These are phyloP conservation scores for Rallus limicola DNA, from an alignment of 2,113 vertebrate genomes.

Conservation along the genomic window DNA sequence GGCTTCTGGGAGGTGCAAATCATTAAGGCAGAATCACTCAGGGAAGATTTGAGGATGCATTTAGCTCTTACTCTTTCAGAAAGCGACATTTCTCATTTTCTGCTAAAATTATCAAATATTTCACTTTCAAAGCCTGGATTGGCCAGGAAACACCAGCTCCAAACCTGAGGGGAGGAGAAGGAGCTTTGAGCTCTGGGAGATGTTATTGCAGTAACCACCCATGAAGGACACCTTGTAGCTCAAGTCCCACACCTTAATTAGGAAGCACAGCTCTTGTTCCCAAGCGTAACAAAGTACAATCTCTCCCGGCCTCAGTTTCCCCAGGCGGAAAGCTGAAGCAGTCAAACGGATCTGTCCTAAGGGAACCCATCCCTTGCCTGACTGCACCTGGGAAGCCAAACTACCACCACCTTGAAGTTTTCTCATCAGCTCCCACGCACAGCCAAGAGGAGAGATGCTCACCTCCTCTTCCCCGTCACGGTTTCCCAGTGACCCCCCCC, in stretches of 20 bases:
- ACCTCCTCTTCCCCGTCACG: background rate
- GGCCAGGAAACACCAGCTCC: background rate
- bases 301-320: conserved; percentile 27
- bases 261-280: background rate
- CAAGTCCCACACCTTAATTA: background rate
- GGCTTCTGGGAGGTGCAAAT: background rate
- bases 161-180: background rate
- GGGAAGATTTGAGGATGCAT: background rate
- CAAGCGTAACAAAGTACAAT: accelerated
- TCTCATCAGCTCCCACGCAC: background rate
- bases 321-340: background rate
- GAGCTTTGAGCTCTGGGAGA: background rate
- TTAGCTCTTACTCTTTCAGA: background rate
- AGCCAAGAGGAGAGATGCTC: accelerated
- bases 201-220: background rate
- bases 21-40: background rate
- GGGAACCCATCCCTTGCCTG: background rate
- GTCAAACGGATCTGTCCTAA: background rate
- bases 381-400: background rate
- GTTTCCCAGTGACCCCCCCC: background rate
- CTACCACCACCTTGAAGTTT: background rate
- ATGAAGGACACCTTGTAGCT: conserved; percentile 32
- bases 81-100: background rate
- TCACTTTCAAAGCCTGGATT: background rate
- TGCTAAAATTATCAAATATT: background rate